Evolutionary conservation across 1,140 invertebrate species (phyloP).

Genomic region (Habropoda laboriosa): DNA sequence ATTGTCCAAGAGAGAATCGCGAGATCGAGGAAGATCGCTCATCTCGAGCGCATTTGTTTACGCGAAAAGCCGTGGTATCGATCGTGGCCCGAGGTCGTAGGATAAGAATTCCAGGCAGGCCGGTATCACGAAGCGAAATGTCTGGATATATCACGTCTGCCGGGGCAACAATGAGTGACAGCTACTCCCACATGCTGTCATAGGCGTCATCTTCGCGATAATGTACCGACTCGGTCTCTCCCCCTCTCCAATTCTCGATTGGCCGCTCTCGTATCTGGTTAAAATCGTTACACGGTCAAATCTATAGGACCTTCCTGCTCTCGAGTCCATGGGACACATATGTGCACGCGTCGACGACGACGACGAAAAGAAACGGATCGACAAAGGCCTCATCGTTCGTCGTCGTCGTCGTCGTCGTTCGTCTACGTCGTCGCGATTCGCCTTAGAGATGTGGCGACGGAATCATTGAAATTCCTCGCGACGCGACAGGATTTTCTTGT

Average conservation of each 20-base stretch:
- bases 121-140: slow-evolving; percentile 64
- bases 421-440: slow-evolving; percentile 6
- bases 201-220: slow-evolving; percentile 72
- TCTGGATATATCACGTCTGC: slow-evolving; percentile 67
- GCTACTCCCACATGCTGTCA: slow-evolving; percentile 81
- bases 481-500: slow-evolving; percentile 16
- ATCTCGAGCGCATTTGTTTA: neutral
- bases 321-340: slow-evolving; percentile 24
- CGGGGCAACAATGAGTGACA: slow-evolving; percentile 80
- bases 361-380: too few relatives aligned
- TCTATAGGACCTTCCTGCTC: slow-evolving; percentile 62
- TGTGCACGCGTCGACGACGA: slow-evolving; percentile 14
- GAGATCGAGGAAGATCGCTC: neutral
- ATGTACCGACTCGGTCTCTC: slow-evolving; percentile 60
- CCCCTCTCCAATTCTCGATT: slow-evolving; percentile 54
- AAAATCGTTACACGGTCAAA: slow-evolving; percentile 71
- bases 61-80: slow-evolving; percentile 49
- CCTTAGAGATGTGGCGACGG: slow-evolving; percentile 10
- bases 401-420: neutral
- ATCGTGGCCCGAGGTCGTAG: slow-evolving; percentile 53
- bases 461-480: slow-evolving; percentile 25
- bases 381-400: too few relatives aligned
- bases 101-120: slow-evolving; percentile 58
- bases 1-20: neutral
- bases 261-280: slow-evolving; percentile 68